These are phyloP conservation scores for Sycophaga agraensis DNA, from an alignment of 1,140 invertebrate species.

Conservation along the genomic window DNA sequence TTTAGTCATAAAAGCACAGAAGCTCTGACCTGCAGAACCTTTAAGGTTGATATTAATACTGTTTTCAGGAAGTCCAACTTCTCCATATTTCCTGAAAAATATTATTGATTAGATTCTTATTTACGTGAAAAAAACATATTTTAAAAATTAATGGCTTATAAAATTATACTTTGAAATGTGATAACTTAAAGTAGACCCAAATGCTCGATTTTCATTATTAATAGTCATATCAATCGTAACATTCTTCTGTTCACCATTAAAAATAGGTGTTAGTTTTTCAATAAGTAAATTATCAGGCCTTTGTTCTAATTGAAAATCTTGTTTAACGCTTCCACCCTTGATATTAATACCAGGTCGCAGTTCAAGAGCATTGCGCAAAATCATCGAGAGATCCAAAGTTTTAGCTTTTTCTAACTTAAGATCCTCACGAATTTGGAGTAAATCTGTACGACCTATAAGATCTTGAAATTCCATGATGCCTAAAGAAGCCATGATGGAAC, in stretches of 20 bases:
- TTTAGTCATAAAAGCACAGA: constrained; percentile 94
- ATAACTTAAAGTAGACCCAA: constrained; percentile 92
- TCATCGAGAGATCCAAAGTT: constrained; percentile 79
- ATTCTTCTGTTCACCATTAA: constrained; percentile 69
- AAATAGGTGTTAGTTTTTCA: constrained; percentile 70
- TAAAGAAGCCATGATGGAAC: constrained; percentile 84
- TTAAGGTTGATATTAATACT: constrained; percentile 84
- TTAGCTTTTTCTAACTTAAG: constrained; percentile 74
- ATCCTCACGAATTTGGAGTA: constrained; percentile 66
- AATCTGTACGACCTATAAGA: constrained; percentile 90
- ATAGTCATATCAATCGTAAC: constrained; percentile 81
- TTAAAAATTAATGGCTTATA: too few species aligned
- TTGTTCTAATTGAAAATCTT: constrained; percentile 92
- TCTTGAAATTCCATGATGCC: constrained; percentile 91
- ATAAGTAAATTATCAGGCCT: constrained; percentile 85
- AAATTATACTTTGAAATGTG: constrained; percentile 86
- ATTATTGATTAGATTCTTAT: too few species aligned
- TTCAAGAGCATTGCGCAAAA: constrained; percentile 87
- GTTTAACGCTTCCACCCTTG: constrained; percentile 79
- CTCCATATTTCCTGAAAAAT: constrained; percentile 77
- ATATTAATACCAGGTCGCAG: constrained; percentile 89
- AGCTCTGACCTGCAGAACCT: constrained; percentile 98
- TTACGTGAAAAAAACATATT: too few species aligned
- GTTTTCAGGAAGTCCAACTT: constrained; percentile 81
- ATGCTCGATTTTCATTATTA: constrained; percentile 89